A percentile compares a stretch with the other conserved stretches of the same genome.
Conservation (phyloP, 2,888 invertebrate genomes). For the Drosophila acutilabella region DNA sequence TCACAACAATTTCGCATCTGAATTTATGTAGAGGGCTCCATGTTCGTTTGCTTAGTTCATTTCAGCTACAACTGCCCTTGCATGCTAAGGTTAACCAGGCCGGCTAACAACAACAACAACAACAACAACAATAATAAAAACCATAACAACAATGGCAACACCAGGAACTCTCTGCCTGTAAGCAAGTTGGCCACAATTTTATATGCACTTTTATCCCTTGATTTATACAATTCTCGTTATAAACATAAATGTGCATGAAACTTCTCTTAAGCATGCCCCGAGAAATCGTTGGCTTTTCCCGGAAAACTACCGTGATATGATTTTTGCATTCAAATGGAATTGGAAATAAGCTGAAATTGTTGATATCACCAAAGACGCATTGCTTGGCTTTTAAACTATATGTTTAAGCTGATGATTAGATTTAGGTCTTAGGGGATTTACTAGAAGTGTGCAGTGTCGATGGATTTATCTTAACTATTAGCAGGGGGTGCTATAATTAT, state of each 20-base stretch:
- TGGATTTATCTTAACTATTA: too few species aligned
- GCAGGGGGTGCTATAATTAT: too few species aligned
- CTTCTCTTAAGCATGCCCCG: slow-evolving; percentile 26
- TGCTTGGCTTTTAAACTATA: neutral
- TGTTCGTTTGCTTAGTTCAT: slow-evolving; percentile 48
- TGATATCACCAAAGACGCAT: neutral
- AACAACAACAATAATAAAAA: slow-evolving; percentile 2
- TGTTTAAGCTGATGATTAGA: too few species aligned
- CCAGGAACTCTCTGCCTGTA: neutral
- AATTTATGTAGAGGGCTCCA: slow-evolving; percentile 47
- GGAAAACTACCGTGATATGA: neutral
- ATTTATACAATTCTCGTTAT: slow-evolving; percentile 70
- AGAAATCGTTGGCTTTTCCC: slow-evolving; percentile 5
- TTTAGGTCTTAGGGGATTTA: too few species aligned
- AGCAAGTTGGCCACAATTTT: slow-evolving; percentile 43
- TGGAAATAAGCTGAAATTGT: neutral
- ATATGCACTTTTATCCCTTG: slow-evolving; percentile 66
- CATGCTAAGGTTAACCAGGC: slow-evolving; percentile 48
- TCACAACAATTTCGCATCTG: slow-evolving; percentile 51
- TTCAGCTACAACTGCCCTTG: slow-evolving; percentile 53
- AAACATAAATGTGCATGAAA: slow-evolving; percentile 67
- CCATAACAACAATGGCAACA: neutral
- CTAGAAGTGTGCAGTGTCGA: too few species aligned
- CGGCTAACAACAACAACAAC: slow-evolving; percentile 7
- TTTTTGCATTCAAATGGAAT: neutral